Evolutionary conservation across 2,888 invertebrate genomes (phyloP).

Genomic region (Penaeus monodon): DNA sequence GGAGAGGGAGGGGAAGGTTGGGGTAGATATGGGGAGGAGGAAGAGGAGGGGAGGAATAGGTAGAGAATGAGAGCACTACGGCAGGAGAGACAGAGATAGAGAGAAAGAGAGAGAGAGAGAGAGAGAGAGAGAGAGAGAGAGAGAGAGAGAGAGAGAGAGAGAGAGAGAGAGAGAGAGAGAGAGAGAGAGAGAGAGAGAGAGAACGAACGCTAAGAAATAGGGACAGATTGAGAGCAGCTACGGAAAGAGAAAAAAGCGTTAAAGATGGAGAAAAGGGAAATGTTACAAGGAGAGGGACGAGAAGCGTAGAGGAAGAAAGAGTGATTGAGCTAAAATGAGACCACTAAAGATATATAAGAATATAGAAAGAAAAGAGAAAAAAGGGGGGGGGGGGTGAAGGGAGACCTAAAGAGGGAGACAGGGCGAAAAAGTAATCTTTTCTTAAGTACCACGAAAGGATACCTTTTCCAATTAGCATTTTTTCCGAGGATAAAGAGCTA

Average conservation of each 20-base stretch:
- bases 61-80: too few species aligned
- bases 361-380: not conserved
- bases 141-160: not conserved
- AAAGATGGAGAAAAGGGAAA: not conserved
- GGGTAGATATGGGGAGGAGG: too few species aligned
- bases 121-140: constrained; percentile 1
- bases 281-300: not conserved
- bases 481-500: too few species aligned
- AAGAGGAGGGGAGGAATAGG: too few species aligned
- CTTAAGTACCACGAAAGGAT: too few species aligned
- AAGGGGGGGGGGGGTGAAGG: not conserved
- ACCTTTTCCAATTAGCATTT: too few species aligned
- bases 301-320: not conserved
- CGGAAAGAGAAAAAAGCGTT: not conserved
- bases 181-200: not conserved
- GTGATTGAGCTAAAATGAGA: not conserved
- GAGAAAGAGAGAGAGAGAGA: constrained; percentile 9
- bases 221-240: not conserved
- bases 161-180: not conserved
- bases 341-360: not conserved
- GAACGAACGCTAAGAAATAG: not conserved
- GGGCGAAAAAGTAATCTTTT: not conserved
- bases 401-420: not conserved
- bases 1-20: too few species aligned
- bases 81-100: not conserved